Evolutionary conservation across 2,888 invertebrate genomes (phyloP).

Genomic region (Aethes cnicana): DNA sequence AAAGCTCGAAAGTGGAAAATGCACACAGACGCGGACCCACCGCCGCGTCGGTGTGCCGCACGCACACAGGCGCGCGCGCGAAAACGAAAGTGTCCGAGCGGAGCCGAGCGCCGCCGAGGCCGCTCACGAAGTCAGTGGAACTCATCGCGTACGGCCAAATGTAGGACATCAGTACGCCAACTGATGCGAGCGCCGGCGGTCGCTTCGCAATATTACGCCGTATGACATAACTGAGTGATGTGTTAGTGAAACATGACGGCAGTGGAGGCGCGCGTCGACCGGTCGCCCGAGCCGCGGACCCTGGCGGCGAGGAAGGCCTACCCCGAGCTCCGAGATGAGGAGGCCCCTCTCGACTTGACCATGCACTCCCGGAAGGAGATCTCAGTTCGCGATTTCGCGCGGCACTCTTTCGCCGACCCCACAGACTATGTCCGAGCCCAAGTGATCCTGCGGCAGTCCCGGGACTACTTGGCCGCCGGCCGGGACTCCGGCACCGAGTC

Average conservation of each 20-base stretch:
- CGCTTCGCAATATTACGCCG: slow-evolving; percentile 70
- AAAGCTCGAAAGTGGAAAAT: slow-evolving; percentile 81
- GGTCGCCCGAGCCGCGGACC: slow-evolving; percentile 71
- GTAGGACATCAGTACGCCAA: slow-evolving; percentile 85
- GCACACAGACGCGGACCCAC: slow-evolving; percentile 47
- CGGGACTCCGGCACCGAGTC: slow-evolving; percentile 90
- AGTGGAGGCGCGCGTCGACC: slow-evolving; percentile 69
- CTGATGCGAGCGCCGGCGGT: slow-evolving; percentile 77
- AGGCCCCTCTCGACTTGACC: slow-evolving; percentile 91
- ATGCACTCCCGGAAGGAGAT: slow-evolving; percentile 77
- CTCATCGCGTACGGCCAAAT: slow-evolving; percentile 73
- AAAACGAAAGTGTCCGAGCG: slow-evolving; percentile 81
- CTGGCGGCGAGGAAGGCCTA: slow-evolving; percentile 79
- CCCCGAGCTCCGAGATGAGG: slow-evolving; percentile 72
- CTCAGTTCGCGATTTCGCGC: slow-evolving; percentile 76
- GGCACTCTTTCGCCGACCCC: slow-evolving; percentile 76
- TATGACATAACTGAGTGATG: slow-evolving; percentile 76
- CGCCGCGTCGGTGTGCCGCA: slow-evolving; percentile 37
- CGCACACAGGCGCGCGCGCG: slow-evolving; percentile 63
- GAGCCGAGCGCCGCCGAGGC: slow-evolving; percentile 78
- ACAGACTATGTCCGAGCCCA: slow-evolving; percentile 75
- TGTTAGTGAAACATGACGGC: slow-evolving; percentile 76
- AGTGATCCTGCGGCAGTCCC: slow-evolving; percentile 76
- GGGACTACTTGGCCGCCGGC: slow-evolving; percentile 76
- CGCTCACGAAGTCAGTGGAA: slow-evolving; percentile 81